Evolutionary conservation across 2,113 vertebrate genomes (phyloP), one percentile per base, ranked within the genome.

Genomic region (Okapia johnstoni): DNA sequence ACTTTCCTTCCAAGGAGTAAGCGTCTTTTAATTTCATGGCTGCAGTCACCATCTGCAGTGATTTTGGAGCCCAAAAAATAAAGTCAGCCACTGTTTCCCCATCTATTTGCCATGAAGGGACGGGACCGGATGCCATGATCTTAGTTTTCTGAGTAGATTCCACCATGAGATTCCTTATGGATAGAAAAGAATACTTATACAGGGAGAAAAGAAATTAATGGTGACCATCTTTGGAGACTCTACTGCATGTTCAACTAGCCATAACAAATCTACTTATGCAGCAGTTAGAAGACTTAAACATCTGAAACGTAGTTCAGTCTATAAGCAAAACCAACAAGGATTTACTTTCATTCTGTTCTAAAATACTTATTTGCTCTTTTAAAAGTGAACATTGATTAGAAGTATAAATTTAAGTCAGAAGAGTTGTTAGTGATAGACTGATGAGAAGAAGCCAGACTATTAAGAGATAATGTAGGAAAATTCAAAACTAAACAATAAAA

Each of bases 331-430:
- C 26, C 58, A 86, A 13, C 40, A 90, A 46, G 30, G 58, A 86
- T 40, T 40, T 73, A 73, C 17, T 54, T 90, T 87, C 28, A 61
- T 40, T 48, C 30, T 40, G 25, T 84, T 80, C 12, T 54, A 55
- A 19, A 5, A 43, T 85, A 23, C 30, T 83, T 80, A 50, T 50
- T 94, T 83, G 25, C 6, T 85, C n/a, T 73, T 58, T 88, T 66
- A 94, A 40, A 33, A 55, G 40, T 76, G 55, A 79, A 77, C 15
- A 89, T 54, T 50, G 28, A 90, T 87, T 36, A 46, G 52, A 94
- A 89, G 30, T 28, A 55, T 16, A 92, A 58, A 58, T 70, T 83
- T 54, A 60, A 88, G 40, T 85, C 52, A 48, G 12, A 83, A 87
- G 43, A 77, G 26, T 84, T 94, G 36, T 76, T 48, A 77, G 15